Conservation (phyloP, 1,140 invertebrate species). For the Lineus longissimus region DNA sequence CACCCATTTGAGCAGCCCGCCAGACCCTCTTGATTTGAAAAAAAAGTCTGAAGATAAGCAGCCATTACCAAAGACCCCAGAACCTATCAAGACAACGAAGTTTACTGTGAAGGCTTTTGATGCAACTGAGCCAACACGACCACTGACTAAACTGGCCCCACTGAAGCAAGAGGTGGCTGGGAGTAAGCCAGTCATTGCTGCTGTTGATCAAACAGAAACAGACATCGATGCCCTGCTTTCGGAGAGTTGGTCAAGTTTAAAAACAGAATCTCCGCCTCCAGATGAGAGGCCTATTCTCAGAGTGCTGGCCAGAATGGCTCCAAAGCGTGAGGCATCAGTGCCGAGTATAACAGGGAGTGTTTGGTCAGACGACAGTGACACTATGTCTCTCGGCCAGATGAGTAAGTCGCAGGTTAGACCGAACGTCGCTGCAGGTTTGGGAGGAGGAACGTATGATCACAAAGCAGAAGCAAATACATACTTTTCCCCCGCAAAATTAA, state of each 20-base stretch:
- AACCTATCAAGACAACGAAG: too few relatives aligned
- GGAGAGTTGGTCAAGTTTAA: neutral
- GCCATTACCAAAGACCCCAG: too few relatives aligned
- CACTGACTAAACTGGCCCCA: too few relatives aligned
- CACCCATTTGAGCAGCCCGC: too few relatives aligned
- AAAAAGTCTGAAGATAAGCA: too few relatives aligned
- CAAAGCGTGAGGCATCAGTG: slow-evolving; percentile 25
- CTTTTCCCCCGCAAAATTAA: neutral
- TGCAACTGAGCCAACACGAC: too few relatives aligned
- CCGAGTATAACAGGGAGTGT: slow-evolving; percentile 46
- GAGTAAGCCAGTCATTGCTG: too few relatives aligned
- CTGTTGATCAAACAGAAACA: too few relatives aligned
- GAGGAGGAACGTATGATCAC: neutral
- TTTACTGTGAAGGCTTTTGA: too few relatives aligned
- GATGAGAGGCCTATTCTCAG: neutral
- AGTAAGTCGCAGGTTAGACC: slow-evolving; percentile 24
- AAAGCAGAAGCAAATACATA: slow-evolving; percentile 6
- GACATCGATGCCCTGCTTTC: neutral
- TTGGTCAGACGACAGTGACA: slow-evolving; percentile 39
- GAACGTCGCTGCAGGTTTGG: slow-evolving; percentile 11
- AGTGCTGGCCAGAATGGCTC: neutral
- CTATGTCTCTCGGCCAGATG: slow-evolving; percentile 6
- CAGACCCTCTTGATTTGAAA: too few relatives aligned
- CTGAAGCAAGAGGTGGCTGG: too few relatives aligned
- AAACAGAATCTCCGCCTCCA: neutral